Conservation (phyloP, 2,797 vertebrate species). For the Hephaestus fuliginosus region DNA sequence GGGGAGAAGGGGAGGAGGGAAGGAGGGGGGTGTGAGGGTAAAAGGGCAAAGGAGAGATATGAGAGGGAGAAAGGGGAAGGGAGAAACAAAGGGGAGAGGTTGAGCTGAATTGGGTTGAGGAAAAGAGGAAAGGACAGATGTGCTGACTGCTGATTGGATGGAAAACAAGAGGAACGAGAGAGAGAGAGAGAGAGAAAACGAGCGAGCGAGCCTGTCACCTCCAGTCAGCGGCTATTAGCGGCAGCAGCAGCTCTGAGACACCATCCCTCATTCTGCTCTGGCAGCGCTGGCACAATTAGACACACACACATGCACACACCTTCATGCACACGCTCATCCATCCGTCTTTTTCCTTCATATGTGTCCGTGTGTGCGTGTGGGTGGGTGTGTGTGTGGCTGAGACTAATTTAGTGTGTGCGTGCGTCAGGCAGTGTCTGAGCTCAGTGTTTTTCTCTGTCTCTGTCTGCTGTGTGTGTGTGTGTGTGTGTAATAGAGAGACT, state of each 20-base stretch:
- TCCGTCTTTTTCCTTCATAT: constrained; percentile 55
- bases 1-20: constrained; percentile 6
- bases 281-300: constrained; percentile 84
- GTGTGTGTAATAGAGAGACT: constrained; percentile 59
- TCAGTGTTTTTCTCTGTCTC: constrained; percentile 69
- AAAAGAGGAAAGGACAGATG: constrained; percentile 74
- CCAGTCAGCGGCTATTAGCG: constrained; percentile 84
- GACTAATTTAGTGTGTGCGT: constrained; percentile 74
- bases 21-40: constrained; percentile 48
- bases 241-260: constrained; percentile 82
- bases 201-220: constrained; percentile 75
- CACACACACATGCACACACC: constrained; percentile 71
- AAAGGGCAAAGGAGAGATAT: constrained; percentile 77
- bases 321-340: constrained; percentile 61
- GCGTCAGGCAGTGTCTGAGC: constrained; percentile 68
- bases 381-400: constrained; percentile 35
- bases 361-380: constrained; percentile 7
- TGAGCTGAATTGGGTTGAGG: constrained; percentile 67
- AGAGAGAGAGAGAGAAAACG: constrained; percentile 21
- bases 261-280: constrained; percentile 86
- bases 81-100: constrained; percentile 63
- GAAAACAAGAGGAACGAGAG: constrained; percentile 62
- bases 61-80: constrained; percentile 49
- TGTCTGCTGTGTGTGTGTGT: constrained; percentile 44
- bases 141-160: constrained; percentile 79